phyloP scores from a whole-genome alignment of 2,113 vertebrate genomes.

The Melanotaenia duboulayi region DNA sequence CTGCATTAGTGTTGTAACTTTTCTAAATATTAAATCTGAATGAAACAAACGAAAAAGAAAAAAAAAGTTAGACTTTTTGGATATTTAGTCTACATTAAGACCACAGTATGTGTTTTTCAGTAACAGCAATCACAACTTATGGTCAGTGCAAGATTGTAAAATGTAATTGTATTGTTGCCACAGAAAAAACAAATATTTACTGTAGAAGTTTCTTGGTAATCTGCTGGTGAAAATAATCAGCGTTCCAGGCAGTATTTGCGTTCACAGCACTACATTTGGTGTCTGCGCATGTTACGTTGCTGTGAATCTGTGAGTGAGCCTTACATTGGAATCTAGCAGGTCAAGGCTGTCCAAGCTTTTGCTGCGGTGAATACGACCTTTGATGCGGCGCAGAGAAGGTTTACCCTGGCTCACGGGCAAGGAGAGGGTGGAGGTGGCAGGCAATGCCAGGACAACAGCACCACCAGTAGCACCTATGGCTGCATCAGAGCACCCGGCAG shows the following conservation, averaged over 20 bases:
- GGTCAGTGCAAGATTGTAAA: neutral
- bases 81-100: constrained; percentile 14
- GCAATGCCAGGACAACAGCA: constrained; percentile 85
- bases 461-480: constrained; percentile 70
- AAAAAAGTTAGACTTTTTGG: neutral
- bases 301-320: constrained; percentile 56
- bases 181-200: too few relatives aligned
- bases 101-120: constrained; percentile 19
- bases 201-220: too few relatives aligned
- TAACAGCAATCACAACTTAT: constrained; percentile 19
- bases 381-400: constrained; percentile 94
- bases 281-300: neutral
- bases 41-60: constrained; percentile 34
- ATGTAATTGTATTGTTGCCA: neutral
- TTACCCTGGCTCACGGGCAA: constrained; percentile 91
- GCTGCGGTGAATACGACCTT: constrained; percentile 95
- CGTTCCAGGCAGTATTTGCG: neutral
- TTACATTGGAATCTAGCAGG: constrained; percentile 94
- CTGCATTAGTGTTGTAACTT: constrained; percentile 10
- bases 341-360: constrained; percentile 96
- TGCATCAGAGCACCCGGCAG: constrained; percentile 61
- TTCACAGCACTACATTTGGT: neutral
- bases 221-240: neutral
- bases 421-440: constrained; percentile 85
- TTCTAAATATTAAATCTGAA: constrained; percentile 43